Base-by-base conservation (phyloP, 2,888 invertebrate genomes). In the Tupiocoris notatus region DNA sequence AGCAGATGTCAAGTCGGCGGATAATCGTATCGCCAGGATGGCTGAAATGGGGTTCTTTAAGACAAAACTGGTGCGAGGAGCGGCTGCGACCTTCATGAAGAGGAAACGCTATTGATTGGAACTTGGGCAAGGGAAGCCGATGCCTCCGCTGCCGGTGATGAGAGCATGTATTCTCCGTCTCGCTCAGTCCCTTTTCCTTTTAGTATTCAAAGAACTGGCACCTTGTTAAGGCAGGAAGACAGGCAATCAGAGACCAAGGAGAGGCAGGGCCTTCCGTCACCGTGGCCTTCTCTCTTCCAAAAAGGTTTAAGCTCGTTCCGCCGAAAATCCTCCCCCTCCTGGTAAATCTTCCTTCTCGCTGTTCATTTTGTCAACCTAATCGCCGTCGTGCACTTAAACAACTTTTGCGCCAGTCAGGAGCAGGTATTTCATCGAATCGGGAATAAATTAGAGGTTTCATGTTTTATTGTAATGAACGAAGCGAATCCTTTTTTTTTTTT, bases 201-300 rank as follows among this genome's bases (percentile, higher is more conserved):
- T 67, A 67, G 67, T 67, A 67, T 67, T 67, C 67, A 67, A 56
- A 56, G 67, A 67, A 39, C 39, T 7, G 67, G 1, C 23, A 21
- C 56, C 67, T 67, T 67, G 67, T 67, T 67, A 67, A 67, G 67
- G 39, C 54, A 22, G 67, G 65, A n/a, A 67, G 67, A 67, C 67
- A 67, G 67, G 67, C 67, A 67, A 67, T 67, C 67, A 67, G 67
- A 56, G 39, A 17, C 39, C 18, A 18, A 22, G n/a, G 3, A 56
- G 20, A n/a, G 16, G n/a, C 65, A 25, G n/a, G 23, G 23, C 63
- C n/a, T n/a, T n/a, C n/a, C n/a, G n/a, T n/a, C 39, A 12, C 3
- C 12, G 39, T 39, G 6, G 39, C 39, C 39, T 12, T 39, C 39
- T 12, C 39, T 39, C 39, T 39, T 12, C 6, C 6, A 3, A 39